A percentile compares a stretch with the other conserved stretches of the same genome.
Evolutionary conservation across 2,797 vertebrate species (phyloP).

Genomic region (Rousettus madagascariensis): DNA sequence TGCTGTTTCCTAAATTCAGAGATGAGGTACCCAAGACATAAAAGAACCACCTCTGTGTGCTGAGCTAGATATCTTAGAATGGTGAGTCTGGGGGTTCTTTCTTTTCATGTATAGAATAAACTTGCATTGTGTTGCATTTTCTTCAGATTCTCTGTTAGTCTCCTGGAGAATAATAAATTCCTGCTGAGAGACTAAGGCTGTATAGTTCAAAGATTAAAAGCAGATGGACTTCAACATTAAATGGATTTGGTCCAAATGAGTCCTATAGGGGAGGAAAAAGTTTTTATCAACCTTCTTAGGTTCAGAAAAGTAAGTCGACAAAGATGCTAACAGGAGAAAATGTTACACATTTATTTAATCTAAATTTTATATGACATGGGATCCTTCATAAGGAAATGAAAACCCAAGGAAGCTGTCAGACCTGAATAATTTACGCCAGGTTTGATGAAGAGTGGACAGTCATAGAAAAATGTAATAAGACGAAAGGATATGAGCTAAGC

Average conservation of each 20-base stretch:
- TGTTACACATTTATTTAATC: not conserved
- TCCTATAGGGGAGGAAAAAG: not conserved
- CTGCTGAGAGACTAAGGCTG: not conserved
- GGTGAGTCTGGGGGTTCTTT: not conserved
- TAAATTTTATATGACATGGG: not conserved
- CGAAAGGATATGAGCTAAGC: not conserved
- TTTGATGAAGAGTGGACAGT: not conserved
- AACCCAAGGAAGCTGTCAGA: not conserved
- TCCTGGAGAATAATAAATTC: not conserved
- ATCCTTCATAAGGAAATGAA: not conserved
- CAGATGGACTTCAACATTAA: not conserved
- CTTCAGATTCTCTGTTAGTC: not conserved
- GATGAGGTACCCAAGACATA: not conserved
- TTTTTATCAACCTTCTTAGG: not conserved
- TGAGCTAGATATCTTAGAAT: not conserved
- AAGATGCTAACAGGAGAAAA: not conserved
- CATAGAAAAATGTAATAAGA: not conserved
- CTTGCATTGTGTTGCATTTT: not conserved
- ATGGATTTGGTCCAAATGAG: not conserved
- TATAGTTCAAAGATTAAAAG: not conserved
- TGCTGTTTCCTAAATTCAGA: not conserved
- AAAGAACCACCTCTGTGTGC: not conserved
- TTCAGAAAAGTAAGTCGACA: not conserved
- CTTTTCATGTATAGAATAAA: not conserved
- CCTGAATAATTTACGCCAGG: rapidly evolving